Conservation (phyloP, 2,113 vertebrate species). For the Gadus macrocephalus region DNA sequence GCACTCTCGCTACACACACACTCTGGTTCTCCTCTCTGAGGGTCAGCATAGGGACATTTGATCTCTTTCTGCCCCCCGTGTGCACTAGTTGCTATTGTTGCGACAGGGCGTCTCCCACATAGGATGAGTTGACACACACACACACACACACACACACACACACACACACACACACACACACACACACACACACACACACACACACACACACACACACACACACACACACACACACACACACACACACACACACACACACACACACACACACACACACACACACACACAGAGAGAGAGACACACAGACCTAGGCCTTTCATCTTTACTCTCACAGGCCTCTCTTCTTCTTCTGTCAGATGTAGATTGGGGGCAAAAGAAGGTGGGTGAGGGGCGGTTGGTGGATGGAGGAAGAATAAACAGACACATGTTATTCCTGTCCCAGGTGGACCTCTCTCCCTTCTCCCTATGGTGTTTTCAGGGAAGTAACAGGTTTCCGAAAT, state of each 20-base stretch:
- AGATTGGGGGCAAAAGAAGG: constrained; percentile 45
- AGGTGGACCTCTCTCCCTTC: constrained; percentile 8
- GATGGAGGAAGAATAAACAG: no score
- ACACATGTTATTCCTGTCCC: not conserved
- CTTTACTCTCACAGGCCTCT: constrained; percentile 66
- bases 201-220: constrained; percentile 29
- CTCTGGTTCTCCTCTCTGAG: not conserved
- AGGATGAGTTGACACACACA: constrained; percentile 37
- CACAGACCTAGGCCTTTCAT: constrained; percentile 65
- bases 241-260: no score
- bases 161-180: constrained; percentile 17
- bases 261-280: no score
- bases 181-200: constrained; percentile 25
- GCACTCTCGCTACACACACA: not conserved
- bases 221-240: constrained; percentile 18
- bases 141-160: not conserved
- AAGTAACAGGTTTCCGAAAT: constrained; percentile 40
- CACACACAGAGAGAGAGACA: no score
- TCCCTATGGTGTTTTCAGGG: constrained; percentile 1
- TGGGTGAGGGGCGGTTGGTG: no score
- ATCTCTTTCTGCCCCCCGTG: constrained; percentile 24
- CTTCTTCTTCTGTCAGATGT: constrained; percentile 59
- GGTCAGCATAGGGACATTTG: not conserved
- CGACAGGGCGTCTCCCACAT: constrained; percentile 17
- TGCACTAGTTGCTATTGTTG: constrained; percentile 21